phyloP scores from a whole-genome alignment of 2,888 invertebrate genomes.

The Agapostemon virescens region DNA sequence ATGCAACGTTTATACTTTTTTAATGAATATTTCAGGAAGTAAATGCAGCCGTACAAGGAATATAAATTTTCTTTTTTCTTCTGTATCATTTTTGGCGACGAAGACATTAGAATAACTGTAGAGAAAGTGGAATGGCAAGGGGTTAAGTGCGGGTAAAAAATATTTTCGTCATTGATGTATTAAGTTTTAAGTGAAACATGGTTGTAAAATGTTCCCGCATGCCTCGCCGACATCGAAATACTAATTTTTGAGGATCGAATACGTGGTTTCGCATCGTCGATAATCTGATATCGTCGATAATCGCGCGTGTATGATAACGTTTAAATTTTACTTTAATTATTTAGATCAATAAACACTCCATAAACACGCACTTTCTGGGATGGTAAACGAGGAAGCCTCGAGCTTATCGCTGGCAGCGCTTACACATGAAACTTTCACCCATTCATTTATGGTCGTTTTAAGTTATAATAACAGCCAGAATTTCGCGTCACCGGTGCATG shows the following conservation, averaged over 20 bases:
- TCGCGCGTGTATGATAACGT: neutral
- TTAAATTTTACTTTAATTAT: neutral
- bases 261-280: neutral
- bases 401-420: conserved; percentile 31
- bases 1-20: too few species aligned
- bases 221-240: neutral
- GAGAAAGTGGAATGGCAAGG: too few species aligned
- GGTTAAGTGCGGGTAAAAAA: neutral
- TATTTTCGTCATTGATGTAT: neutral
- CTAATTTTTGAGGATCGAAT: neutral
- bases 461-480: conserved; percentile 43
- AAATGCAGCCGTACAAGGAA: too few species aligned
- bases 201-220: neutral
- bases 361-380: neutral
- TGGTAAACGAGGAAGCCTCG: conserved; percentile 17
- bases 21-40: too few species aligned
- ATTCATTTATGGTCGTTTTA: conserved; percentile 50
- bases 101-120: too few species aligned
- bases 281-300: neutral
- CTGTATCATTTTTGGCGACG: too few species aligned
- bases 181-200: neutral
- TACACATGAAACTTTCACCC: conserved; percentile 19
- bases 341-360: neutral
- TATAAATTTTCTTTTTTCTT: too few species aligned
- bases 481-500: conserved; percentile 16